Conservation (phyloP, 2,888 invertebrate species). For the Sphinx pinastri region DNA sequence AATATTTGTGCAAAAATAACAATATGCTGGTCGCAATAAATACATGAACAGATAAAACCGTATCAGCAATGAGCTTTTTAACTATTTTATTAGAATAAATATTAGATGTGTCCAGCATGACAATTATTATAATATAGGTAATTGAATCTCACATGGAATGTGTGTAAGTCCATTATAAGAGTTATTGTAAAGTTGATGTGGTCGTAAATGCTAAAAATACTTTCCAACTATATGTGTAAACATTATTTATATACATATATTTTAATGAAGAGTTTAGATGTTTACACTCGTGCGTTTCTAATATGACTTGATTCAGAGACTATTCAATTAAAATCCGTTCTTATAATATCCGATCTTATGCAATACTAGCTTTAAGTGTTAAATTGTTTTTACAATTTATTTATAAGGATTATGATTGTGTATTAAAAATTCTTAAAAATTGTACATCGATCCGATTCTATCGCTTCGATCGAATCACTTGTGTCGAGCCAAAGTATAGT, state of each 20-base stretch:
- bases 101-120: conserved; percentile 28
- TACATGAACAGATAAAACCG: not conserved
- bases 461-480: conserved; percentile 62
- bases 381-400: conserved; percentile 82
- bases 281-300: conserved; percentile 34
- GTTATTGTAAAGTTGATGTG: conserved; percentile 12
- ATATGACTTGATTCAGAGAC: conserved; percentile 59
- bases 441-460: conserved; percentile 57
- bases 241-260: conserved; percentile 35
- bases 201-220: conserved; percentile 6
- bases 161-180: conserved; percentile 39
- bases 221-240: conserved; percentile 30
- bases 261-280: conserved; percentile 26
- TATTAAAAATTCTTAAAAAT: conserved; percentile 47
- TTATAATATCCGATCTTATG: conserved; percentile 72
- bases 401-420: conserved; percentile 69
- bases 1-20: conserved; percentile 19
- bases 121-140: conserved; percentile 35
- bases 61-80: not conserved
- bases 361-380: conserved; percentile 84
- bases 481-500: conserved; percentile 70
- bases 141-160: conserved; percentile 42
- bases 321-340: conserved; percentile 62
- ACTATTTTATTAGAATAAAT: not conserved
- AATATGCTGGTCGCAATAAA: not conserved